phyloP scores from a whole-genome alignment of 2,888 invertebrate species.

The Tipula lateralis region DNA sequence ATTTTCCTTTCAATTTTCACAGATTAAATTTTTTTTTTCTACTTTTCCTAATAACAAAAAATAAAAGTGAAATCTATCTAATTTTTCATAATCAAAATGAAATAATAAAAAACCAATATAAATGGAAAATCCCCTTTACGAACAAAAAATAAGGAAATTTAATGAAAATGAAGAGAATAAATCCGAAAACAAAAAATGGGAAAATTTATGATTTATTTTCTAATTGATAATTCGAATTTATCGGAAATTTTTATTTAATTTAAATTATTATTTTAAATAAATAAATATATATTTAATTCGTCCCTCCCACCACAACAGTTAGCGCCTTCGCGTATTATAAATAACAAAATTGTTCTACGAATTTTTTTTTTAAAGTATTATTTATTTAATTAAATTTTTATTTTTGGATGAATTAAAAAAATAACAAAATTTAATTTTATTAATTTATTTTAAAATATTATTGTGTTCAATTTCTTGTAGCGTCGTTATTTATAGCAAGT shows the following conservation, averaged over 20 bases:
- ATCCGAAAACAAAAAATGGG: background rate
- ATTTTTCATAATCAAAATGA: conserved; percentile 11
- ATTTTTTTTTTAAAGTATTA: background rate
- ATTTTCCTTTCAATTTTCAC: background rate
- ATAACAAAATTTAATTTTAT: background rate
- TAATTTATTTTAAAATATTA: background rate
- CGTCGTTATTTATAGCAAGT: background rate
- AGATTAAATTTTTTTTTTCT: background rate
- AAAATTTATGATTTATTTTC: conserved; percentile 6
- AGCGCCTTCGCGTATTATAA: background rate
- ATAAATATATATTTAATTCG: background rate
- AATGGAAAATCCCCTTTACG: background rate
- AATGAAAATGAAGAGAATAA: background rate
- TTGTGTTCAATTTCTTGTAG: background rate
- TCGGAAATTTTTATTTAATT: background rate
- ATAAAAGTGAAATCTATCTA: background rate
- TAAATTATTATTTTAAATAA: background rate
- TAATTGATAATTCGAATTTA: conserved; percentile 11
- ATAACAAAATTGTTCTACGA: background rate
- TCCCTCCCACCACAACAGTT: background rate
- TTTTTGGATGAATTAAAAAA: background rate
- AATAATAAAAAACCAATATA: background rate
- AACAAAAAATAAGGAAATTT: background rate
- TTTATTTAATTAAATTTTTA: background rate
- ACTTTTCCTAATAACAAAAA: background rate